Evolutionary conservation across 2,113 vertebrate species (phyloP), one percentile per base, ranked within the genome.

Genomic region (Nesoenas mayeri): DNA sequence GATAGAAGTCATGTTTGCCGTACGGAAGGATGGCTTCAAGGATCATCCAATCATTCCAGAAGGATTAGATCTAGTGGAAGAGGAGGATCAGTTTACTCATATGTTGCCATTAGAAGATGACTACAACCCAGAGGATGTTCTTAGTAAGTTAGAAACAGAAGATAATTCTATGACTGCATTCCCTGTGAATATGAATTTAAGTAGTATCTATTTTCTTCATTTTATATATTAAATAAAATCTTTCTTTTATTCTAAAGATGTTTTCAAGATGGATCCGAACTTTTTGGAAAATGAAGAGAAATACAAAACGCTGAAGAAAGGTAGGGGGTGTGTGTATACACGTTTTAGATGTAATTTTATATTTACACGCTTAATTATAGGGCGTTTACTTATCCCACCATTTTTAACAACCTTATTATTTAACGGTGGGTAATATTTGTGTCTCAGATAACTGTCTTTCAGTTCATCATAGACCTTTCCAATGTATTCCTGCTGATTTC

Each of bases 1-100:
- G 99, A 99, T 99, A 61, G 99, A 99, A 97, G 99, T 99, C 74
- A 99, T 99, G 99, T 99, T 99, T 93, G 99, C 99, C 74, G 99
- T 99, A 80, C 97, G 99, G 58, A 99, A 99, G 81, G 99, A 99
- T 89, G 99, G 99, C 67, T 99, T 99, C 96, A 99, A 99, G 96
- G 99, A 99, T 95, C 99, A 99, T 56, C 99, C 99, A 4, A 92
- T 99, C 56, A 97, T 99, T 90, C 97, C 98, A 17, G 99, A 99
- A 5, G 99, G 99, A 10, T 97, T 99, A 79, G 99, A 99, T 95
- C 98, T 99, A 71, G 99, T 99, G 56, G 99, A 99, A 79, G 99
- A 99, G 79, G 99, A 99, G 28, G 99, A 99, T 97, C 99, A 99
- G 93, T 99, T 99, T 96, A 99, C 99, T 28, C 99, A 99, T 88